Evolutionary conservation across 2,888 invertebrate species (phyloP).

Genomic region (Parascotia fuliginaria): DNA sequence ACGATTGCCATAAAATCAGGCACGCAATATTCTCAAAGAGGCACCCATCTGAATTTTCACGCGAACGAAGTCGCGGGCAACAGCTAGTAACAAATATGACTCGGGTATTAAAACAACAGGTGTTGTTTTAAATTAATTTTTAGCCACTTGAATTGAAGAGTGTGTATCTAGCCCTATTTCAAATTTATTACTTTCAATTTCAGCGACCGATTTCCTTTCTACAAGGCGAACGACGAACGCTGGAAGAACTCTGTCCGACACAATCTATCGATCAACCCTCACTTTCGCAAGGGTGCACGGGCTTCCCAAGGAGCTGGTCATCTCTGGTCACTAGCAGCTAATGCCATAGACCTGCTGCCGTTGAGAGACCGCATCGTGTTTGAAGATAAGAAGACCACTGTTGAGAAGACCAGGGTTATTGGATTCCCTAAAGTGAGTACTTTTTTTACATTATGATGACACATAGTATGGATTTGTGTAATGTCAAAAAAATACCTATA

Average conservation of each 20-base stretch:
- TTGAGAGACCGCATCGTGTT: constrained; percentile 56
- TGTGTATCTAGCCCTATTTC: not conserved
- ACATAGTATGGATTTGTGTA: no score
- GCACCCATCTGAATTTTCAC: no score
- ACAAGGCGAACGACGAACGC: constrained; percentile 95
- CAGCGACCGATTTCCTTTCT: constrained; percentile 95
- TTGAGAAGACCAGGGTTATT: constrained; percentile 55
- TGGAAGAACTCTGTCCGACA: constrained; percentile 97
- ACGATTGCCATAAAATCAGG: no score
- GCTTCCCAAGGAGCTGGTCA: constrained; percentile 95
- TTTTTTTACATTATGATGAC: not conserved
- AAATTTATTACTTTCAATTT: constrained; percentile 25
- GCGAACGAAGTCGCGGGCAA: no score
- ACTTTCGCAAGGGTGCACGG: constrained; percentile 94
- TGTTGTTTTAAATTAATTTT: no score
- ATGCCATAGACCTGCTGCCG: constrained; percentile 77
- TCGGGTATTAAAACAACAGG: no score
- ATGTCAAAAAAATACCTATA: no score
- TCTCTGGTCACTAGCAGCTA: constrained; percentile 93
- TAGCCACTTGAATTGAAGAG: no score
- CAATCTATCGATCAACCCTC: constrained; percentile 96
- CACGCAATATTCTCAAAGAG: no score
- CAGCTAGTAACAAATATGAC: no score
- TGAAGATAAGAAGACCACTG: constrained; percentile 52
- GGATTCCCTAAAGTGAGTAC: constrained; percentile 71